Evolutionary conservation across 2,797 vertebrate genomes (phyloP).

Genomic region (Mionectes olivaceus): DNA sequence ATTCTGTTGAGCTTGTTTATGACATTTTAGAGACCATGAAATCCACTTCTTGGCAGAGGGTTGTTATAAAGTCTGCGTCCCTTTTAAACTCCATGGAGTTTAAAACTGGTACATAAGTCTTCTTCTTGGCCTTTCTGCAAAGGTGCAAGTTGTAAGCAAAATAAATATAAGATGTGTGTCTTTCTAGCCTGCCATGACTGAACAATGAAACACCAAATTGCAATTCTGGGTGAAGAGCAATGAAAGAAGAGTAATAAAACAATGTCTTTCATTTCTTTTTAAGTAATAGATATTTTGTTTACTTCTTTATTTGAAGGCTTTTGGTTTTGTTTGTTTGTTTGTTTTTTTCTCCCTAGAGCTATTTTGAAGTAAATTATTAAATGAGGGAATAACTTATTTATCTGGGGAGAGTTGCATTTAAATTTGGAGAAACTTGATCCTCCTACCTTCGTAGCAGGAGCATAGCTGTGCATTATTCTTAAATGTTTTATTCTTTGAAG

Average conservation of each 20-base stretch:
- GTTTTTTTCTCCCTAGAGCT: background rate
- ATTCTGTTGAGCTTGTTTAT: background rate
- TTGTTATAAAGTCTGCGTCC: background rate
- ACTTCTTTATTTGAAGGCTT: background rate
- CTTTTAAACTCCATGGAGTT: background rate
- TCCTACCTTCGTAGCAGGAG: background rate
- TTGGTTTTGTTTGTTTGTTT: too few relatives aligned
- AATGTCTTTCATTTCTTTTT: background rate
- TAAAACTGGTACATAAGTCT: background rate
- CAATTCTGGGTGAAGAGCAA: background rate
- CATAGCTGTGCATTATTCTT: background rate
- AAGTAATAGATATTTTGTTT: background rate
- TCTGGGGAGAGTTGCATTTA: background rate
- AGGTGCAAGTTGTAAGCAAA: background rate
- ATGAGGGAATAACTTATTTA: background rate
- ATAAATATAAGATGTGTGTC: background rate
- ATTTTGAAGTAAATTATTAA: background rate
- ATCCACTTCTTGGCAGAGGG: background rate
- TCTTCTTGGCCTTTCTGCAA: background rate
- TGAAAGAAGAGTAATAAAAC: background rate
- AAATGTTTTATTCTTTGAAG: background rate
- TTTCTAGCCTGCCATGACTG: background rate
- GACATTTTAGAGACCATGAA: background rate
- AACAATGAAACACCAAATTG: background rate
- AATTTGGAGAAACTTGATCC: background rate